These are phyloP conservation scores for Drosophila ogumai DNA, from an alignment of 1,140 invertebrate species.

Conservation along the genomic window DNA sequence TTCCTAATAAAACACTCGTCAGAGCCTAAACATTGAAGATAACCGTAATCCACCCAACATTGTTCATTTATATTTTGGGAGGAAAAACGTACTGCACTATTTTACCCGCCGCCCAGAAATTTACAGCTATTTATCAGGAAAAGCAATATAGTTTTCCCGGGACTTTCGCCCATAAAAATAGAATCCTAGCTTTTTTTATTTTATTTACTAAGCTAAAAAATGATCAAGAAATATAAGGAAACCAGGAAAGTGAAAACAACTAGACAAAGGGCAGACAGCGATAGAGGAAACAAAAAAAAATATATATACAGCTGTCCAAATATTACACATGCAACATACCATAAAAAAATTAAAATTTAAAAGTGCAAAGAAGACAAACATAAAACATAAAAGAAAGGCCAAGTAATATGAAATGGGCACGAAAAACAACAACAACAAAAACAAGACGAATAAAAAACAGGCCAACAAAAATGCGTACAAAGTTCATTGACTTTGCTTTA, in stretches of 20 bases:
- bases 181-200: neutral
- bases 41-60: neutral
- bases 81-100: neutral
- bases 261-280: neutral
- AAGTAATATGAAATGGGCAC: constrained; percentile 50
- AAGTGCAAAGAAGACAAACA: constrained; percentile 71
- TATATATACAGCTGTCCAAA: constrained; percentile 64
- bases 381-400: constrained; percentile 54
- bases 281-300: constrained; percentile 17
- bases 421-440: constrained; percentile 54
- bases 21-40: neutral
- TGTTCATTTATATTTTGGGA: neutral
- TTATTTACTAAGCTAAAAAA: constrained; percentile 17
- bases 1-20: neutral
- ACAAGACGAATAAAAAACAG: constrained; percentile 35
- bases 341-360: constrained; percentile 36
- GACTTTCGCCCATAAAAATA: constrained; percentile 6
- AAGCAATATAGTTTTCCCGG: constrained; percentile 8
- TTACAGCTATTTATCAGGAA: neutral
- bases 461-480: constrained; percentile 74
- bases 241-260: constrained; percentile 20
- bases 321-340: constrained; percentile 70
- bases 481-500: constrained; percentile 82
- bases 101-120: neutral
- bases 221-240: neutral